Conservation (phyloP, 2,888 invertebrate genomes). For the Papilio protenor region DNA sequence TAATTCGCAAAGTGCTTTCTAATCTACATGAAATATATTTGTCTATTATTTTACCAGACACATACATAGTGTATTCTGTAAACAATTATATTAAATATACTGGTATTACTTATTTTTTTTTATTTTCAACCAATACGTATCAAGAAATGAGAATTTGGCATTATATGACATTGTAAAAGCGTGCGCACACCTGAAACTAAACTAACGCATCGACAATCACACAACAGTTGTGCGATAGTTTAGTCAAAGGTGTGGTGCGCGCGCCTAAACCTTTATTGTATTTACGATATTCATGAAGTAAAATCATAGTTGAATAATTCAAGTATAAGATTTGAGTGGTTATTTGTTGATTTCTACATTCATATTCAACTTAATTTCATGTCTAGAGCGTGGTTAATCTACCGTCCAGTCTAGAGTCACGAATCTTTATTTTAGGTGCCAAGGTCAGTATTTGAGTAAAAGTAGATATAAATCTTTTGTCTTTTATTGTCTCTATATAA, state of each 20-base stretch:
- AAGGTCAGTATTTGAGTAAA: not conserved
- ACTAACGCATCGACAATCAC: too few species aligned
- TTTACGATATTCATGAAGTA: not conserved
- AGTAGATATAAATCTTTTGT: not conserved
- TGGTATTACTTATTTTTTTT: not conserved
- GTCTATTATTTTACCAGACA: not conserved
- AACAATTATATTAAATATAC: not conserved
- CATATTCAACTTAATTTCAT: not conserved
- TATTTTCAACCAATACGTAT: not conserved
- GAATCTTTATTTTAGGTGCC: constrained; percentile 2
- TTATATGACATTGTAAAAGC: not conserved
- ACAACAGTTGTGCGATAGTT: too few species aligned
- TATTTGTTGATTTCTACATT: not conserved
- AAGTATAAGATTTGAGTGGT: not conserved
- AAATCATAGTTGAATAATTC: not conserved
- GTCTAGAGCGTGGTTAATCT: not conserved
- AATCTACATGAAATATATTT: not conserved
- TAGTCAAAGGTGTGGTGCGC: too few species aligned
- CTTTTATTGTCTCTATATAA: not conserved
- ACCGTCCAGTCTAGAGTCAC: constrained; percentile 3
- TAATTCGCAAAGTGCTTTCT: constrained; percentile 6
- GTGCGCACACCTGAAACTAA: too few species aligned
- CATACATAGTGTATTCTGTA: not conserved
- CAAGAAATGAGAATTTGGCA: not conserved
- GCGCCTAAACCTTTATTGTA: too few species aligned